Base-by-base conservation (phyloP, 2,113 vertebrate species). In the Mugil cephalus region DNA sequence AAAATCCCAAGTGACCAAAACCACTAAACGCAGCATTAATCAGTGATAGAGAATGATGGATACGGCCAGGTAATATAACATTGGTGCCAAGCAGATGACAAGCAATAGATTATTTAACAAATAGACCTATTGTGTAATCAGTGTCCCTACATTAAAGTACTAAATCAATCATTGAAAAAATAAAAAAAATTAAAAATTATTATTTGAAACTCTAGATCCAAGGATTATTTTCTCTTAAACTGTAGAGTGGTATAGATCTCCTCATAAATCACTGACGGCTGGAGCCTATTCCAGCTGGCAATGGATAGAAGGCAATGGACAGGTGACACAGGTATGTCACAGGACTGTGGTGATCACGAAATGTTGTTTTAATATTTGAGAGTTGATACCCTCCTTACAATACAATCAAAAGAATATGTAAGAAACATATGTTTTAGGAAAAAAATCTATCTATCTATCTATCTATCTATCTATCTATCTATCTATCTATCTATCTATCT, bases 1-100 rank as follows among this genome's bases (percentile, higher is more conserved):
- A 68, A 71, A 72, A 65, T 46, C 53, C 46, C 35, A 51, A 67
- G 62, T 48, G 79, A 83, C 43, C 42, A 43, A 58, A 89, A 71
- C 30, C 51, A 47, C 74, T 34, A 19, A 55, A 43, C 63, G 53
- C 36, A n/a, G 38, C 36, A 69, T 82, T 71, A 81, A 83, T 78
- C 80, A 79, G 21, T 39, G 59, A 76, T 56, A 30, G 62, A 75
- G 30, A 24, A 11, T 40, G 10, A 35, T 46, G 50, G 53, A 69
- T 46, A 8, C 10, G 17, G 60, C 52, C 45, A 71, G 55, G 39
- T 60, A 66, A 14, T 8, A 15, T 35, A 67, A 76, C 51, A 21
- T 14, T 15, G 15, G 5, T 4, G 46, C 48, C 45, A 10, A 53
- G 50, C 60, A 39, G 15, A 54, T 30, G 8, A 40, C 38, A 66